Percentiles rank a stretch among this genome's conserved stretches.
Evolutionary conservation across 2,888 invertebrate genomes (phyloP).

Genomic region (Ochropleura leucogaster): DNA sequence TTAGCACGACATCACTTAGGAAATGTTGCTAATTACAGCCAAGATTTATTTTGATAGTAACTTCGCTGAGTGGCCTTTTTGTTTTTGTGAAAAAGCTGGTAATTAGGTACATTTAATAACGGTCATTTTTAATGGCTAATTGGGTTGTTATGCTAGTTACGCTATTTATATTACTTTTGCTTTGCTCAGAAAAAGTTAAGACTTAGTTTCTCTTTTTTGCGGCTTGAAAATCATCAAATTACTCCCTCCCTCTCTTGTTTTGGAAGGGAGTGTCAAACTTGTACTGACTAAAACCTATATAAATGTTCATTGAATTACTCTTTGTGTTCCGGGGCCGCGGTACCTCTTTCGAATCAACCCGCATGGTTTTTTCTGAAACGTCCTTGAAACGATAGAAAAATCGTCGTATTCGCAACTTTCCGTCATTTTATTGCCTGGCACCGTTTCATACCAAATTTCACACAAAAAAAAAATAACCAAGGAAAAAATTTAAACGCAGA

Average conservation of each 20-base stretch:
- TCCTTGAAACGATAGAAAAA: not conserved
- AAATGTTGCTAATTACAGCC: slow-evolving; percentile 61
- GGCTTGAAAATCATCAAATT: too few relatives aligned
- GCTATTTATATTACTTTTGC: slow-evolving; percentile 6
- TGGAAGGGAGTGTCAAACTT: too few relatives aligned
- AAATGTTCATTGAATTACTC: too few relatives aligned
- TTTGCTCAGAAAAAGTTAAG: not conserved
- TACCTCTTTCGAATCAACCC: too few relatives aligned
- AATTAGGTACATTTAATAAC: slow-evolving; percentile 22
- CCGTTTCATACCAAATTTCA: not conserved
- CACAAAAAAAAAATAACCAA: not conserved
- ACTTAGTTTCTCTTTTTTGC: too few relatives aligned
- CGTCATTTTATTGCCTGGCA: not conserved
- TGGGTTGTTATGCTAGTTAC: slow-evolving; percentile 1
- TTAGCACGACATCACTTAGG: slow-evolving; percentile 65
- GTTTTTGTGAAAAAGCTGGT: slow-evolving; percentile 21
- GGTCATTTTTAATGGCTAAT: slow-evolving; percentile 15
- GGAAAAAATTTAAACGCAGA: not conserved
- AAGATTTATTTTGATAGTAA: slow-evolving; percentile 53
- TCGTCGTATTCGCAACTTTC: not conserved
- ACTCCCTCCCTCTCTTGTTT: too few relatives aligned
- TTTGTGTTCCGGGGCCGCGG: too few relatives aligned
- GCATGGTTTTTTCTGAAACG: not conserved
- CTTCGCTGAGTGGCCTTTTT: slow-evolving; percentile 24
- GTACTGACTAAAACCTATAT: too few relatives aligned